Base-by-base conservation (phyloP, 2,888 invertebrate genomes). In the Oxystoma pomonae region DNA sequence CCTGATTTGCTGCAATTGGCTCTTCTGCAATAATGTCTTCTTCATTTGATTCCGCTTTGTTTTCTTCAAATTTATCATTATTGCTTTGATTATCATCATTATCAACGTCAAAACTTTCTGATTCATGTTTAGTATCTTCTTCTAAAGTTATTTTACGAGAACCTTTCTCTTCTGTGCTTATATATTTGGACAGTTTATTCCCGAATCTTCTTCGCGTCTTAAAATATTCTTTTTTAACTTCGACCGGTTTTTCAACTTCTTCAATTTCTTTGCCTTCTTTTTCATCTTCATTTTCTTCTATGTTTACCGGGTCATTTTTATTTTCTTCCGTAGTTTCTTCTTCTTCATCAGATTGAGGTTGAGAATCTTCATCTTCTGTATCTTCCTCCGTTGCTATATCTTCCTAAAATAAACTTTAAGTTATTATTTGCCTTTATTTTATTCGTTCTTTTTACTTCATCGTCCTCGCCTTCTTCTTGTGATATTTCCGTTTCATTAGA, bases 391-490 rank as follows among this genome's bases (percentile, higher is more conserved):
- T n/a, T n/a, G 12, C 35, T 35, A 12, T 35, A 35, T 35, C 35
- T 7, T 12, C 35, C 35, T 35, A 35, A 35, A 35, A 35, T 35
- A 35, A 35, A n/a, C n/a, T 35, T 35, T 35, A 35, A 35, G 12
- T 35, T 35, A 7, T 35, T 35, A 35, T 35, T 7, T 35, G 35
- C n/a, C n/a, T n/a, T n/a, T n/a, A n/a, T n/a, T n/a, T n/a, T n/a
- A n/a, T n/a, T n/a, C n/a, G n/a, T n/a, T n/a, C n/a, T 72, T n/a
- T 12, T 35, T 35, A 35, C 35, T 35, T 74, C 73, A 63, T 75
- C 73, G 12, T 77, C 76, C 56, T 74, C 75, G 64, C 78, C 78
- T 62, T 77, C 77, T 57, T 74, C 72, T 49, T 49, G 72, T 73
- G 71, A 71, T 57, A 72, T 74, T 51, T 73, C 72, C 56, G 72